phyloP scores from a whole-genome alignment of 2,797 vertebrate genomes.

The Tragopan temminckii region DNA sequence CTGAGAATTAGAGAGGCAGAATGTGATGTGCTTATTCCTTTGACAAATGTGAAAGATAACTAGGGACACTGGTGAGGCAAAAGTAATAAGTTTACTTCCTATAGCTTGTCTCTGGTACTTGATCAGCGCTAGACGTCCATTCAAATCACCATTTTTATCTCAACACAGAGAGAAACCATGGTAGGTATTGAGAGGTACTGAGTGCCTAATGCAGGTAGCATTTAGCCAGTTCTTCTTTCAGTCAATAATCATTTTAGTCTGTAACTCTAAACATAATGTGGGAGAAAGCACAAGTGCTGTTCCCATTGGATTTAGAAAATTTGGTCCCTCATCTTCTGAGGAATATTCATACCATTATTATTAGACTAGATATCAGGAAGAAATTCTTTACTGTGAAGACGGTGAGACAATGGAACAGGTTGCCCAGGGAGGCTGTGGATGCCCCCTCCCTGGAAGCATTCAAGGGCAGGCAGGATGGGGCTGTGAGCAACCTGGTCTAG shows the following conservation, averaged over 20 bases:
- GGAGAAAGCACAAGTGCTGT: neutral
- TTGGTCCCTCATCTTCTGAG: rapidly evolving
- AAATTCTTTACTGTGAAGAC: too few species aligned
- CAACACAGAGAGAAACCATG: neutral
- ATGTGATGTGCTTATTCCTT: neutral
- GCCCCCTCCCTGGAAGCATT: too few species aligned
- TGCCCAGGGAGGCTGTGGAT: too few species aligned
- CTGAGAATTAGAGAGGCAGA: neutral
- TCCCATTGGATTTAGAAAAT: neutral
- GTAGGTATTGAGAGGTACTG: rapidly evolving
- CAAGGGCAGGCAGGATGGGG: too few species aligned
- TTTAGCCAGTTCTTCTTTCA: neutral
- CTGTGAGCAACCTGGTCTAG: too few species aligned
- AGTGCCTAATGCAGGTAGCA: neutral
- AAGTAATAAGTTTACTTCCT: neutral
- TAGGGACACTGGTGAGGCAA: neutral
- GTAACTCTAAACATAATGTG: neutral
- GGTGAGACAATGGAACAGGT: too few species aligned
- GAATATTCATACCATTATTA: neutral
- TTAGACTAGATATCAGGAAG: too few species aligned
- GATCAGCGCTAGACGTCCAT: neutral
- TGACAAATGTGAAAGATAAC: neutral
- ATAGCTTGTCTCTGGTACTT: neutral
- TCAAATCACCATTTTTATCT: neutral
- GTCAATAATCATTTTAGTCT: neutral